Evolutionary conservation across 2,113 vertebrate genomes (phyloP), one percentile per base, ranked within the genome.

Genomic region (Mus spicilegus): DNA sequence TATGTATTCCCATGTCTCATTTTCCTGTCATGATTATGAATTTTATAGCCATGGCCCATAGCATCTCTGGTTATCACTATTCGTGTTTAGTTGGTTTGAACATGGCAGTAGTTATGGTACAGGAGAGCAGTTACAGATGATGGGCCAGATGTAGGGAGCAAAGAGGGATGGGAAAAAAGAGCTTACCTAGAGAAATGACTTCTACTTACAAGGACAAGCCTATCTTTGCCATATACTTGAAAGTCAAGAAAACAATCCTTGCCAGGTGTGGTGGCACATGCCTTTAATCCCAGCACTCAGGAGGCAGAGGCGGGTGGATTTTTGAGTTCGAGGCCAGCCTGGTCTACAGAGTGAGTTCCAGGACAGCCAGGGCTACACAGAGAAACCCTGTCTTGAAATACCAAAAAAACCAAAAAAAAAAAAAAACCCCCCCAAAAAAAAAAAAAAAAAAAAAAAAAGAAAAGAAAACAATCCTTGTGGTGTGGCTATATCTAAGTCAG

Each of bases 101-200:
- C 0, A 24, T 24, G 24, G 46, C 28, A 49, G 70, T 63, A 46
- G 46, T 42, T 70, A n/a, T 20, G 69, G 11, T 17, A 75, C 30
- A 46, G 73, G 87, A 58, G 9, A 75, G 28, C 65, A 65, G n/a
- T 33, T 46, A 49, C 22, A 5, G 2, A 3, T 39, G 19, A 70
- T 19, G 67, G 16, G 28, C 36, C 33, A 92, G 65, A 26, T 17
- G 28, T 22, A 24, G 0, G 6, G 2, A 26, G 14, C 51, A 22
- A 6, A 12, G 5, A 4, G 42, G 13, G 58, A 76, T 0, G 4
- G 8, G 11, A 61, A 61, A 42, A 28, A 46, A 1, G 16, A 19
- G 14, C 26, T 73, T 51, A 26, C 88, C 22, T 58, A 12, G 70
- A 84, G 14, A 78, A 87, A 63, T 63, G 33, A 10, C 16, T 36